A percentile compares a stretch with the other conserved stretches of the same genome.
These are phyloP conservation scores for Pogonognathellus flavescens DNA, from an alignment of 1,140 invertebrate genomes.

Conservation along the genomic window DNA sequence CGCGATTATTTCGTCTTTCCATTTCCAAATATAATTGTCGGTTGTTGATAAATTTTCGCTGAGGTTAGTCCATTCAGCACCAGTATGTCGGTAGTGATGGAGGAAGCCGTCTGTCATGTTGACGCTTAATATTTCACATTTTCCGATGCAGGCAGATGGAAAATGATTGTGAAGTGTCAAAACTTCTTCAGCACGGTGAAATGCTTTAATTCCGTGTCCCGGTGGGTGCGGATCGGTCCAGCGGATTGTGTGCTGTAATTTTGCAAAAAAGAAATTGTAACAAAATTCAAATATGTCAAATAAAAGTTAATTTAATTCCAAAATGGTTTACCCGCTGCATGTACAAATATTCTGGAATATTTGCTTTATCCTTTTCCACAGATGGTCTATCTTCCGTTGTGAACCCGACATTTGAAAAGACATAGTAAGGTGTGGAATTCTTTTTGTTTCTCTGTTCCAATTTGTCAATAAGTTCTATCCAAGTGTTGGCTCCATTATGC, in stretches of 20 bases:
- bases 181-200: conserved; percentile 6
- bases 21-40: background rate
- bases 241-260: background rate
- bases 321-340: too few relatives aligned
- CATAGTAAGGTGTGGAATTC: conserved; percentile 84
- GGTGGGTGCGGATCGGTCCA: conserved; percentile 87
- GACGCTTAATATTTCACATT: background rate
- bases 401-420: too few relatives aligned
- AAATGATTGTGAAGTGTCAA: too few relatives aligned
- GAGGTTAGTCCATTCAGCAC: background rate
- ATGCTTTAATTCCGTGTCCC: background rate
- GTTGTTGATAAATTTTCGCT: background rate
- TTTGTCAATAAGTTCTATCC: too few relatives aligned
- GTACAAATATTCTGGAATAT: too few relatives aligned
- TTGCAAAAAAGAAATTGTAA: background rate
- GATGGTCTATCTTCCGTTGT: too few relatives aligned
- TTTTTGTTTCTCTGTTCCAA: background rate
- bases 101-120: background rate
- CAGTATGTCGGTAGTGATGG: conserved; percentile 20
- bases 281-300: too few relatives aligned
- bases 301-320: too few relatives aligned
- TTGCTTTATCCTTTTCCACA: too few relatives aligned
- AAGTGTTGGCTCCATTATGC: too few relatives aligned
- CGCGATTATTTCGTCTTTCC: background rate
- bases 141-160: conserved; percentile 68